Conservation (phyloP, 2,888 invertebrate genomes). For the Sthenelais limicola region DNA sequence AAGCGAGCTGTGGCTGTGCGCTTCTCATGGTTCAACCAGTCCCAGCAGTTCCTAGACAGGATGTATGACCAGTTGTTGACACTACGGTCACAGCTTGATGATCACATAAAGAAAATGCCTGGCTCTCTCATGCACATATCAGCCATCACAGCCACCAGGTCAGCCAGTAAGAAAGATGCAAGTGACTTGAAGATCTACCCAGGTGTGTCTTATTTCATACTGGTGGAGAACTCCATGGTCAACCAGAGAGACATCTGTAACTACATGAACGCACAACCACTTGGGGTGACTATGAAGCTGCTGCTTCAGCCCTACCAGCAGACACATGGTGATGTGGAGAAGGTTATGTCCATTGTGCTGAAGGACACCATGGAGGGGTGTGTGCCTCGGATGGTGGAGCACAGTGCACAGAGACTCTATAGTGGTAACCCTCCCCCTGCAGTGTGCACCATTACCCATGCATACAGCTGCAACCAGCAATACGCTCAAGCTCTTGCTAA, state of each 20-base stretch:
- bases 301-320: constrained; percentile 31
- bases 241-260: constrained; percentile 13
- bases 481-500: too few relatives aligned
- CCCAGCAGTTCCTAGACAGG: constrained; percentile 9
- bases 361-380: constrained; percentile 18
- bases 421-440: too few relatives aligned
- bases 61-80: background rate
- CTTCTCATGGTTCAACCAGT: constrained; percentile 28
- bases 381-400: constrained; percentile 12
- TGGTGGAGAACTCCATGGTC: background rate
- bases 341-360: background rate
- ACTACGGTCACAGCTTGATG: constrained; percentile 9
- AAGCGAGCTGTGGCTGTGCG: too few relatives aligned
- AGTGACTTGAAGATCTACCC: constrained; percentile 25
- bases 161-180: constrained; percentile 11
- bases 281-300: constrained; percentile 30
- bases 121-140: constrained; percentile 15
- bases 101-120: too few relatives aligned
- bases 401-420: too few relatives aligned
- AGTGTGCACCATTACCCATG: too few relatives aligned
- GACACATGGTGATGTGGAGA: background rate
- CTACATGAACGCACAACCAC: background rate
- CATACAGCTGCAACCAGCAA: too few relatives aligned
- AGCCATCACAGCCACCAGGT: constrained; percentile 19
- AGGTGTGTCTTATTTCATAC: constrained; percentile 26